A percentile compares a stretch with the other conserved stretches of the same genome.
phyloP scores from a whole-genome alignment of 2,888 invertebrate genomes.

The Bombylius major region DNA sequence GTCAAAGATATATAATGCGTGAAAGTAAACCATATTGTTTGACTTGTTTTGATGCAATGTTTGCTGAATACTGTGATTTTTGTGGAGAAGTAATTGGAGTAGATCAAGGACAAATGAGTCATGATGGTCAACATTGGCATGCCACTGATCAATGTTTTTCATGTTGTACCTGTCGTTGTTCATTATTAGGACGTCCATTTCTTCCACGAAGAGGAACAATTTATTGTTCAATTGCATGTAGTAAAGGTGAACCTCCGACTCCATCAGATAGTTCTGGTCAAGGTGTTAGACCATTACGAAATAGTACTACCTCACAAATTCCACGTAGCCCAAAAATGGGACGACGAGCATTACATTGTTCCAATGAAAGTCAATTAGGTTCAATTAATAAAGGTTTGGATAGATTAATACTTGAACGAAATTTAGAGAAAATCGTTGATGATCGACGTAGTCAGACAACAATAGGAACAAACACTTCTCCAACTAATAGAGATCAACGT shows the following conservation, averaged over 20 bases:
- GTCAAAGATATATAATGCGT: slow-evolving; percentile 93
- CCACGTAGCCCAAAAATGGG: slow-evolving; percentile 45
- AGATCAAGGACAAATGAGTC: slow-evolving; percentile 96
- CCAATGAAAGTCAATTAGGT: slow-evolving; percentile 17
- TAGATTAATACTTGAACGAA: slow-evolving; percentile 23
- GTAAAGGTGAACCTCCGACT: slow-evolving; percentile 80
- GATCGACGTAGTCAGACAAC: slow-evolving; percentile 17
- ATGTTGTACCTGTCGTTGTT: slow-evolving; percentile 71
- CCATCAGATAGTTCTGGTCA: slow-evolving; percentile 71
- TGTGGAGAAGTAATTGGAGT: slow-evolving; percentile 93
- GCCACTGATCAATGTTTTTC: slow-evolving; percentile 90
- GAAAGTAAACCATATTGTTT: slow-evolving; percentile 92
- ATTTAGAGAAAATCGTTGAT: slow-evolving; percentile 26
- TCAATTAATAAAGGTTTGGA: slow-evolving; percentile 26
- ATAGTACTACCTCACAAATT: slow-evolving; percentile 37
- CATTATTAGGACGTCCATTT: slow-evolving; percentile 74
- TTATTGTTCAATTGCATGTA: slow-evolving; percentile 89
- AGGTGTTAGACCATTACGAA: slow-evolving; percentile 43
- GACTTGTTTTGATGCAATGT: slow-evolving; percentile 88
- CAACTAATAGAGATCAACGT: slow-evolving; percentile 42
- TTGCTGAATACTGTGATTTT: slow-evolving; percentile 93
- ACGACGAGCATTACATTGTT: slow-evolving; percentile 38
- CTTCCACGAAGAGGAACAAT: slow-evolving; percentile 83
- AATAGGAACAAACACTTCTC: slow-evolving; percentile 14
- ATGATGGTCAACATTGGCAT: slow-evolving; percentile 96